Evolutionary conservation across 35 echinoderm and acorn worm species (phyloP).

Genomic region (Diadema setosum): DNA sequence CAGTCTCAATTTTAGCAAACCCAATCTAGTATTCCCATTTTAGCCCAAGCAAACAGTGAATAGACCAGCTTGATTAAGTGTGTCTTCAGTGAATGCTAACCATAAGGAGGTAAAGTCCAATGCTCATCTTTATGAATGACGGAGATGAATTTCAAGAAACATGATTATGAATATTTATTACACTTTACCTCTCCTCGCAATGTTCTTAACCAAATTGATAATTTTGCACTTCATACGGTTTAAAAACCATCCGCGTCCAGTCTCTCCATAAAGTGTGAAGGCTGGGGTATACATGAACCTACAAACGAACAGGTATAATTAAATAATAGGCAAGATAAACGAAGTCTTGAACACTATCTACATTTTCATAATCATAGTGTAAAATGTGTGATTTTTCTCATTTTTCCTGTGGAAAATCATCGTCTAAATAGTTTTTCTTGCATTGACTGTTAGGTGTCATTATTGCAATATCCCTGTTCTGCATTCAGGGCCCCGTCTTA

Average conservation of each 20-base stretch:
- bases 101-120: no score
- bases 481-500: not conserved
- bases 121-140: no score
- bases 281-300: not conserved
- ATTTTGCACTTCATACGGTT: no score
- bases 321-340: no score
- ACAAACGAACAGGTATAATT: no score
- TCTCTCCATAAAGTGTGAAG: not conserved
- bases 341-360: no score
- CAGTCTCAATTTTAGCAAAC: not conserved
- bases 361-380: not conserved
- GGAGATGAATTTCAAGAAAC: no score
- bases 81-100: not conserved
- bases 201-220: no score
- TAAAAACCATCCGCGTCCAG: not conserved
- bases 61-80: not conserved
- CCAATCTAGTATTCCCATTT: not conserved
- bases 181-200: no score
- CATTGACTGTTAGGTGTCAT: slow-evolving; percentile 15
- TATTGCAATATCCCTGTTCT: slow-evolving; percentile 6
- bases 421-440: slow-evolving; percentile 4
- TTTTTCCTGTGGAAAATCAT: not conserved
- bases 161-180: no score
- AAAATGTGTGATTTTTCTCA: not conserved
- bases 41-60: not conserved